phyloP scores from a whole-genome alignment of 2,113 vertebrate species.

The Talpa occidentalis region DNA sequence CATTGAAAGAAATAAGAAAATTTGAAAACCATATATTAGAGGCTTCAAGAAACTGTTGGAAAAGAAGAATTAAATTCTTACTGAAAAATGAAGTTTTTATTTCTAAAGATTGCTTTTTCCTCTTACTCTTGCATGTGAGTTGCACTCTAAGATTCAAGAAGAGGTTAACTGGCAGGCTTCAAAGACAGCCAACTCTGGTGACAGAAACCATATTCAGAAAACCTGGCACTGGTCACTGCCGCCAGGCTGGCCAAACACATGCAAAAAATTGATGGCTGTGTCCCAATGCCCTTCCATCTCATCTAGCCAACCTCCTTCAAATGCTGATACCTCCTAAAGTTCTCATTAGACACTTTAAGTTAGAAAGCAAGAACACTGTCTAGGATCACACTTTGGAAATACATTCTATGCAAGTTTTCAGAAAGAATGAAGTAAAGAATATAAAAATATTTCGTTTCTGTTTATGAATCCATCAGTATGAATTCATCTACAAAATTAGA shows the following conservation, averaged over 20 bases:
- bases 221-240: conserved; percentile 61
- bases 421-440: neutral
- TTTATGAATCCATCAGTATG: neutral
- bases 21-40: conserved; percentile 36
- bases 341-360: conserved; percentile 16
- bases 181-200: conserved; percentile 70
- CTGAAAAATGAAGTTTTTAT: neutral
- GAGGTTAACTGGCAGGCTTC: conserved; percentile 67
- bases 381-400: neutral
- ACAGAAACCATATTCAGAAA: conserved; percentile 72
- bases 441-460: conserved; percentile 31
- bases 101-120: conserved; percentile 45
- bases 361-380: conserved; percentile 23
- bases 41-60: neutral
- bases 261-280: conserved; percentile 59
- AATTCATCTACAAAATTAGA: conserved; percentile 25
- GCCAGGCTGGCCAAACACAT: conserved; percentile 64
- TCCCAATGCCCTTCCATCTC: conserved; percentile 57
- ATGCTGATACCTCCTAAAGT: conserved; percentile 45
- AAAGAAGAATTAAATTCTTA: conserved; percentile 46
- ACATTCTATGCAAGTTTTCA: neutral
- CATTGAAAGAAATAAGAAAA: conserved; percentile 60
- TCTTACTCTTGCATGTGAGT: conserved; percentile 28
- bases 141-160: conserved; percentile 58
- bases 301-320: conserved; percentile 40